Base-by-base conservation (phyloP, 2,113 vertebrate genomes). In the Sceloporus tristichus region DNA sequence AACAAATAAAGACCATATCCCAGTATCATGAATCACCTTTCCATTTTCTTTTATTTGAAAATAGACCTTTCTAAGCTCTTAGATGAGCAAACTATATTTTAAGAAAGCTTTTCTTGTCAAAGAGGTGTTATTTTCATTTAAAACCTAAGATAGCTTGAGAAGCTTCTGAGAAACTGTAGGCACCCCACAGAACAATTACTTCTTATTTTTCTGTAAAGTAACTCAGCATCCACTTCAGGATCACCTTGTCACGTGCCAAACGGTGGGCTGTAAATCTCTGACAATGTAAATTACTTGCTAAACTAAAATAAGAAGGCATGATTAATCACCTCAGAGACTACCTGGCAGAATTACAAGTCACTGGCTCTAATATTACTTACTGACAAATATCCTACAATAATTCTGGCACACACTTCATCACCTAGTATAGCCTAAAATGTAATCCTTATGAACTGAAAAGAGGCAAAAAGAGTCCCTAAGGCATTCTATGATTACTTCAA, bases 221-320 rank as follows among this genome's bases (percentile, higher is more conserved):
- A 86, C 23, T 91, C 42, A 77, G 75, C 79, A 56, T 92, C 91
- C 84, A 93, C 83, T 89, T 94, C 90, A 79, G 93, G 90, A 94
- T 93, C 88, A 86, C 83, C 94, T 92, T 95, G 92, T 95, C 95
- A 94, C 79, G 85, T 91, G 89, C 84, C 88, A 95, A 93, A 89
- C 65, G 88, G 87, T 19, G 84, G 77, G 86, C 79, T 90, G 80
- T 91, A 92, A 93, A 90, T 95, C 86, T 92, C 85, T 94, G 92
- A 95, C 91, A 95, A 91, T 91, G 78, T 86, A 94, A 95, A 96
- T 95, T 94, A 95, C 90, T 94, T 85, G 91, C 83, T 88, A 93
- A 92, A 93, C 89, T 92, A 94, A 96, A 95, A 95, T 94, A 94
- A 95, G 74, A 48, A 85, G 89, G 74, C 92, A 91, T 29, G n/a